A percentile compares a stretch with the other conserved stretches of the same genome.
Evolutionary conservation across 2,113 vertebrate genomes (phyloP).

Genomic region (Leptodactylus fuscus): DNA sequence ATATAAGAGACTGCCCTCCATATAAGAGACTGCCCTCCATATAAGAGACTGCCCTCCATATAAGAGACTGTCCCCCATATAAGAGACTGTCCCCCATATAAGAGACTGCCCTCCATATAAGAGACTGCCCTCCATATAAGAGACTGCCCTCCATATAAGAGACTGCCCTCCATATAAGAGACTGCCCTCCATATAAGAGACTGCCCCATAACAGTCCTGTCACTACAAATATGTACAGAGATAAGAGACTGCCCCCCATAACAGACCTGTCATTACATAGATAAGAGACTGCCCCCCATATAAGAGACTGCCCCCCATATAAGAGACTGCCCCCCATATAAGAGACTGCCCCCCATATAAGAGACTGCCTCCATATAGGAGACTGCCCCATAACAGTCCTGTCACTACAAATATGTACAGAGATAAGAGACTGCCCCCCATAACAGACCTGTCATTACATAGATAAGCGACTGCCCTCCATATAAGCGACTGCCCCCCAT

Average conservation of each 20-base stretch:
- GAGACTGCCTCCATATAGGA: background rate
- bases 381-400: background rate
- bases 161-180: background rate
- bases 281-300: background rate
- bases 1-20: background rate
- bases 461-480: background rate
- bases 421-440: background rate
- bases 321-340: background rate
- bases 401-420: no score
- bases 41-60: background rate
- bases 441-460: background rate
- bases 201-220: background rate
- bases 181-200: background rate
- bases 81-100: background rate
- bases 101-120: background rate
- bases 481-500: background rate
- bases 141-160: background rate
- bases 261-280: no score
- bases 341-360: background rate
- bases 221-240: background rate
- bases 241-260: background rate
- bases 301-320: background rate
- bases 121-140: background rate
- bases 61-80: background rate
- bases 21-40: background rate